Conservation (phyloP, 2,888 invertebrate species). For the Cosmorhoe ocellata region DNA sequence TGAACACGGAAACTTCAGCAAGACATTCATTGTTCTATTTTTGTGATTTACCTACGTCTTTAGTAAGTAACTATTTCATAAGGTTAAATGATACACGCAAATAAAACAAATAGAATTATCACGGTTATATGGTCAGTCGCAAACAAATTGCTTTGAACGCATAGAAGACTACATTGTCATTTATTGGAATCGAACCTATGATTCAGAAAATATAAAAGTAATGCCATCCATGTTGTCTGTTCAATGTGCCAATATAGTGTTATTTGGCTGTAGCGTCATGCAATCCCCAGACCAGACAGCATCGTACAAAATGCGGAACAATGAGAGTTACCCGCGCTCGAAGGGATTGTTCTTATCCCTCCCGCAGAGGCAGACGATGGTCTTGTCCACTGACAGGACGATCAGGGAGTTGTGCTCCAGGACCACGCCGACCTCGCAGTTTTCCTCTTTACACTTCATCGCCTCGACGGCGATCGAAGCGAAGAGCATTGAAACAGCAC, state of each 20-base stretch:
- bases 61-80: constrained; percentile 26
- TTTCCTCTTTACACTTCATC: constrained; percentile 83
- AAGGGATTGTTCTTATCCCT: constrained; percentile 73
- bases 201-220: constrained; percentile 45
- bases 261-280: constrained; percentile 31
- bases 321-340: constrained; percentile 77
- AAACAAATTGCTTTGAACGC: constrained; percentile 68
- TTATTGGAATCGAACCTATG: too few species aligned
- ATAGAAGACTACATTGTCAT: constrained; percentile 63
- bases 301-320: constrained; percentile 53
- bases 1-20: constrained; percentile 47
- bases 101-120: constrained; percentile 36
- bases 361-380: constrained; percentile 80
- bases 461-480: constrained; percentile 79
- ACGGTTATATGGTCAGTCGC: constrained; percentile 50
- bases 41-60: constrained; percentile 29
- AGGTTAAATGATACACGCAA: constrained; percentile 24
- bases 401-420: constrained; percentile 79
- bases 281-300: constrained; percentile 42
- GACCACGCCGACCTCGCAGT: constrained; percentile 80
- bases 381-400: constrained; percentile 77
- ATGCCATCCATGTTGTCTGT: background rate
- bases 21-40: constrained; percentile 45
- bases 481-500: constrained; percentile 78
- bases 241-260: constrained; percentile 18